Percentiles rank a stretch among this genome's conserved stretches.
Evolutionary conservation across 2,888 invertebrate genomes (phyloP).

Genomic region (Epinotia demarniana): DNA sequence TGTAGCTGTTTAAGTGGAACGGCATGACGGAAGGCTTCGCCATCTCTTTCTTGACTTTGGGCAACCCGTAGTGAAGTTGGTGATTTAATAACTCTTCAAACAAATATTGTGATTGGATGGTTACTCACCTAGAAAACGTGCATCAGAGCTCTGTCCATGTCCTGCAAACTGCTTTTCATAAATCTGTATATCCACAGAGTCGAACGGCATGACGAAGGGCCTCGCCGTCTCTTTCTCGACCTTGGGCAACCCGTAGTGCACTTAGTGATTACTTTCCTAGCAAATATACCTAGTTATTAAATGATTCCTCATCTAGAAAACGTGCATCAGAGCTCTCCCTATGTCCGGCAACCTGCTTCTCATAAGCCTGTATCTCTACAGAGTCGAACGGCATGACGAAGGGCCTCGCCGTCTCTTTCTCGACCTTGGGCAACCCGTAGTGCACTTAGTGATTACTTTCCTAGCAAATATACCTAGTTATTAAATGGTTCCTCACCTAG

Average conservation of each 20-base stretch:
- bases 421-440: conserved; percentile 64
- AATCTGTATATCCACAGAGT: conserved; percentile 61
- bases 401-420: conserved; percentile 67
- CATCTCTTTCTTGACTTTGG: no score
- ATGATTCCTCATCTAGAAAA: not conserved
- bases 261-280: conserved; percentile 52
- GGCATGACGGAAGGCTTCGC: no score
- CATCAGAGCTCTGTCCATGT: conserved; percentile 55
- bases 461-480: not conserved
- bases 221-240: conserved; percentile 63
- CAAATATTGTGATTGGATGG: not conserved
- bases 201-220: conserved; percentile 60
- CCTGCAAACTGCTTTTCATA: conserved; percentile 75
- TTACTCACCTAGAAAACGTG: not conserved
- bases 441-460: conserved; percentile 60
- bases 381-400: conserved; percentile 56
- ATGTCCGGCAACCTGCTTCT: conserved; percentile 74
- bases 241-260: conserved; percentile 69
- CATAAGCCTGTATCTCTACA: conserved; percentile 65
- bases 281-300: not conserved
- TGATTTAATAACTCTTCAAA: conserved; percentile 36
- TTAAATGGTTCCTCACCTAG: not conserved
- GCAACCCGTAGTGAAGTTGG: conserved; percentile 67
- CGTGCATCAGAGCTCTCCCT: conserved; percentile 49
- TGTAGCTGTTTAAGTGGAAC: no score